Conservation (phyloP, 2,797 vertebrate genomes). For the Sparus aurata region DNA sequence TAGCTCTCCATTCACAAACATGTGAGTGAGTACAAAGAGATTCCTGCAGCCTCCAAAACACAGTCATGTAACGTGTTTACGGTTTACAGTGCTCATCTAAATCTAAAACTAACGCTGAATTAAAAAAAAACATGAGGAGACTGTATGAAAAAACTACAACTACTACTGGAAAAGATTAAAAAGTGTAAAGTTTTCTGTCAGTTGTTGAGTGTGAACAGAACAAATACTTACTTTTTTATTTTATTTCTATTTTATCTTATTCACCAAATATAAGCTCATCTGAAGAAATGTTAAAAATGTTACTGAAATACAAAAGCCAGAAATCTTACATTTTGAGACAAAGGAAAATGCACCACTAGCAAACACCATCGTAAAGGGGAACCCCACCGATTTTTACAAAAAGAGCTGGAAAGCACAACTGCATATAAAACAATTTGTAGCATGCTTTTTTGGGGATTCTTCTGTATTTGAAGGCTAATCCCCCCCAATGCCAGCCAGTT, state of each 20-base stretch:
- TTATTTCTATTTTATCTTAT: no score
- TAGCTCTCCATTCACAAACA: conserved; percentile 60
- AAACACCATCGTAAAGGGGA: background rate
- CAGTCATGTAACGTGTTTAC: background rate
- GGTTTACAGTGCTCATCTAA: background rate
- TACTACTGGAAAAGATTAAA: background rate
- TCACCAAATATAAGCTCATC: background rate
- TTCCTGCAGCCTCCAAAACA: background rate
- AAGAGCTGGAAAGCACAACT: background rate
- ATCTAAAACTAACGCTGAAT: background rate
- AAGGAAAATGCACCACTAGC: background rate
- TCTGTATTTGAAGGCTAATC: no score
- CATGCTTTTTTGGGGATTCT: no score
- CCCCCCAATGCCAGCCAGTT: no score
- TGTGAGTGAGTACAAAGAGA: conserved; percentile 5
- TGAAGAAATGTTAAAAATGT: no score
- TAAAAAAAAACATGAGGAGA: background rate
- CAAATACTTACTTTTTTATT: no score
- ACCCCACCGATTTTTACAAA: background rate
- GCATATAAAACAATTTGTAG: background rate
- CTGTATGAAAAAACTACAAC: background rate
- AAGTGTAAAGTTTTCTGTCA: no score
- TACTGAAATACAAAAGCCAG: background rate
- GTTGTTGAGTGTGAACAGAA: no score
- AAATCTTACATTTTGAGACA: background rate